Evolutionary conservation across 2,113 vertebrate genomes (phyloP), one percentile per base, ranked within the genome.

Genomic region (Python bivittatus): DNA sequence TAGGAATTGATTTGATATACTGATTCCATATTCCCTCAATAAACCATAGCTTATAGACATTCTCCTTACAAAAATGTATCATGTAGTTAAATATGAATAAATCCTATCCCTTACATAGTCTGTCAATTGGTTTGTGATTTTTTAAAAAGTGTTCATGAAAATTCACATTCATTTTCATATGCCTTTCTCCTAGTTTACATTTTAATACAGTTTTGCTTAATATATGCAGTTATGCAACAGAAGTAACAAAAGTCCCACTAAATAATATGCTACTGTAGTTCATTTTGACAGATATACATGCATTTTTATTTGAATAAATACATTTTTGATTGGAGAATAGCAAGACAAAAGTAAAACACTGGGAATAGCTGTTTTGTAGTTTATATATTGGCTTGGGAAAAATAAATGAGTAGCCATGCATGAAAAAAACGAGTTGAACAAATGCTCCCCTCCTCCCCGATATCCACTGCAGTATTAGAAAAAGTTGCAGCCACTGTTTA

Each of bases 1-100:
- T 48, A 48, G 48, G 48, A 48, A 48, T 6, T 48, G 48, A 4
- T 48, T 48, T 48, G 48, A 48, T 48, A 48, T 48, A 48, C 48
- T 3, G 48, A 6, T 48, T 48, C 5, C 48, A 48, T 48, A 48
- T 6, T 48, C 48, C 5, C 44, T 48, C 48, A 48, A 48, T 48
- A 48, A 48, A 6, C 48, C 48, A 48, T 48, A 48, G 48, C 7
- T 48, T 48, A 48, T 48, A 6, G 48, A 48, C 48, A 48, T 48
- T 48, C 48, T 48, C 48, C 1, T 88, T 20, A 84, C 0, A 72
- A 86, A 93, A 60, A 33, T 38, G 79, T 72, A 57, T 13, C 4
- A 68, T 90, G 90, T 93, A 61, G 48, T 13, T 27, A 38, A 3
- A 90, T 60, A 7, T 72, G 86, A 10, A 86, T 94, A 89, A 44